Evolutionary conservation across 2,797 vertebrate genomes (phyloP), one percentile per base, ranked within the genome.

Genomic region (Typhlichthys subterraneus): DNA sequence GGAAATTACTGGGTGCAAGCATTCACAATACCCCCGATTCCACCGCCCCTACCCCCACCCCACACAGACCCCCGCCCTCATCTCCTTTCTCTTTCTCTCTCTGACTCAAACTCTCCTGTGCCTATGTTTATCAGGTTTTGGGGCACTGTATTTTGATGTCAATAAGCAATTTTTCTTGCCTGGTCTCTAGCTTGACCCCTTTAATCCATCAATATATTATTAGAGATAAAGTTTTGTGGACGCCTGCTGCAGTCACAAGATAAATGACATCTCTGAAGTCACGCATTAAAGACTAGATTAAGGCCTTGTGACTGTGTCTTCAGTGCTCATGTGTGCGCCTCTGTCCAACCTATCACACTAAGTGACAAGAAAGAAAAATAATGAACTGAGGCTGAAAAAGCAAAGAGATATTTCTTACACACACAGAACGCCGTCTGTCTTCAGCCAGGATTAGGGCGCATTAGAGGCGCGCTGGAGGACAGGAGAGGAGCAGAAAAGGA

Each of bases 151-250:
- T 99, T 99, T 99, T 99, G 97, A 99, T 99, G 97, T 99, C 97
- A 99, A 99, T 99, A 99, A 99, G 97, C 97, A 99, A 99, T 99
- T 99, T 99, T 99, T 99, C 97, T 95, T 98, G 96, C 95, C 97
- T 94, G 94, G 94, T 99, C 97, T 98, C 95, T 96, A 96, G 96
- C 95, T 97, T 98, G 97, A 99, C 97, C 97, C 96, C 97, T 99
- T 99, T 99, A 99, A 99, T 99, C 97, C 97, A 99, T 99, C 97
- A 98, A 99, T 99, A 99, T 98, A 99, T 99, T 99, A 99, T 99
- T 99, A 99, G 97, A 99, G 97, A 99, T 99, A 99, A 99, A 99
- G 96, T 99, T 94, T 98, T 96, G 96, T 96, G 96, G 96, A 97
- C 94, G 96, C 97, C 97, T 98, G 96, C 97, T 99, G 97, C 97